These are phyloP conservation scores for Xestia sexstrigata DNA, from an alignment of 2,888 invertebrate genomes.

Conservation along the genomic window DNA sequence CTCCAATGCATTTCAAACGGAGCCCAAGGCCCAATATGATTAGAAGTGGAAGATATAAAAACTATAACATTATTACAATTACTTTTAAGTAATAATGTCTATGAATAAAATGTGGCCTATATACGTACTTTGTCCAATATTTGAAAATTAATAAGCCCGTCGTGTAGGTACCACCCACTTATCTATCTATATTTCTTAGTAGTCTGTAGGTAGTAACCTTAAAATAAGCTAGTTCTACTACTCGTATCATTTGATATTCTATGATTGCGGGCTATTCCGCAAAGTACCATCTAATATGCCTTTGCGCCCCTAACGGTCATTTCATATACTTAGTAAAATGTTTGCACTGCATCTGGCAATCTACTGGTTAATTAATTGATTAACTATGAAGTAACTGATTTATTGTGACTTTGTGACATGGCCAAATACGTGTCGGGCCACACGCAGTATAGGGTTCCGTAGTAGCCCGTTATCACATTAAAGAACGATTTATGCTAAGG, in stretches of 20 bases:
- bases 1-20: slow-evolving; percentile 6
- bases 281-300: slow-evolving; percentile 22
- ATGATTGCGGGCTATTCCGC: slow-evolving; percentile 20
- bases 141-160: background rate
- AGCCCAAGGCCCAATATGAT: slow-evolving; percentile 29
- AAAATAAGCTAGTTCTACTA: background rate
- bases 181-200: slow-evolving; percentile 26
- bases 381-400: too few species aligned
- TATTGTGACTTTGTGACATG: background rate
- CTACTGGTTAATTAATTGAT: background rate
- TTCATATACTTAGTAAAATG: background rate
- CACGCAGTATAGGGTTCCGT: too few species aligned
- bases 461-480: too few species aligned
- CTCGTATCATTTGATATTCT: slow-evolving; percentile 30
- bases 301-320: slow-evolving; percentile 9
- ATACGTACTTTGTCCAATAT: background rate
- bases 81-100: slow-evolving; percentile 8
- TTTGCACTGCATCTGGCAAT: background rate
- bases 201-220: background rate
- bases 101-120: slow-evolving; percentile 4
- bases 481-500: too few species aligned
- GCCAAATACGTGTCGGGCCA: too few species aligned
- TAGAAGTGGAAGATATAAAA: slow-evolving; percentile 22
- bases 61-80: slow-evolving; percentile 12
- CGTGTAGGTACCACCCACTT: background rate